These are phyloP conservation scores for Aphidius gifuensis DNA, from an alignment of 1,140 invertebrate genomes.

Conservation along the genomic window DNA sequence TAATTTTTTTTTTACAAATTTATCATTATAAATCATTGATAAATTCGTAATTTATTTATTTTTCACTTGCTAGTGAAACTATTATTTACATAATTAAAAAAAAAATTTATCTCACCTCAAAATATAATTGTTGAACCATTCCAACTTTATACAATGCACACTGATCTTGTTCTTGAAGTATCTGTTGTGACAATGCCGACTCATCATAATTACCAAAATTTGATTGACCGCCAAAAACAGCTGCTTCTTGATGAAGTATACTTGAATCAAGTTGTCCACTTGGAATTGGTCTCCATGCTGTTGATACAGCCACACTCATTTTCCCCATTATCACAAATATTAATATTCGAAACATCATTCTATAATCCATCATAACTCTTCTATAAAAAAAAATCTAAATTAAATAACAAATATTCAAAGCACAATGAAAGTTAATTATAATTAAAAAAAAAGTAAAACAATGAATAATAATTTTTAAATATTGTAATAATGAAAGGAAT, in stretches of 20 bases:
- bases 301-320: slow-evolving; percentile 24
- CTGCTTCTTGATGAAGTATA: slow-evolving; percentile 35
- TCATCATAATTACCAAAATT: slow-evolving; percentile 29
- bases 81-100: no score
- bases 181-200: slow-evolving; percentile 27
- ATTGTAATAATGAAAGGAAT: neutral
- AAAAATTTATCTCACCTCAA: slow-evolving; percentile 52
- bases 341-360: slow-evolving; percentile 28
- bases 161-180: slow-evolving; percentile 47
- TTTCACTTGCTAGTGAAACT: no score
- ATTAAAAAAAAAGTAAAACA: neutral
- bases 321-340: slow-evolving; percentile 25
- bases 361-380: slow-evolving; percentile 18
- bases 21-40: no score
- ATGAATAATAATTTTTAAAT: neutral
- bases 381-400: slow-evolving; percentile 17
- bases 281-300: slow-evolving; percentile 42
- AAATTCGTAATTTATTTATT: no score
- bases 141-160: slow-evolving; percentile 68
- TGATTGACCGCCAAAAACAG: slow-evolving; percentile 28
- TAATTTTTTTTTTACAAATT: no score
- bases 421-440: neutral
- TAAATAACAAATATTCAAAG: neutral
- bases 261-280: slow-evolving; percentile 30
- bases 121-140: slow-evolving; percentile 65